Evolutionary conservation across 2,888 invertebrate genomes (phyloP).

Genomic region (Oscheius myriophilus): DNA sequence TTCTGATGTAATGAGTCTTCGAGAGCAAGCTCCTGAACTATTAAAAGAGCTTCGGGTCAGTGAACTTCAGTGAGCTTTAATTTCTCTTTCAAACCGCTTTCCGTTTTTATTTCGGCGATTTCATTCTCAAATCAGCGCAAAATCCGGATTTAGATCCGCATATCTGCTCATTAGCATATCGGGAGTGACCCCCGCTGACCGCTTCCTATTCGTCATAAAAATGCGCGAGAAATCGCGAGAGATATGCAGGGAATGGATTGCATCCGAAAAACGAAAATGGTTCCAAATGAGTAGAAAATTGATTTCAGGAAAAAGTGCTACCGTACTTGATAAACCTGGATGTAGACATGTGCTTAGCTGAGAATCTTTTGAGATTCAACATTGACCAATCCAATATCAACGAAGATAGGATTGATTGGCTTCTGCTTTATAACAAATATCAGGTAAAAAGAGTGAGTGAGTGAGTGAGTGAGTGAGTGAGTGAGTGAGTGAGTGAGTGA

Average conservation of each 20-base stretch:
- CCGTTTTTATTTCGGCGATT: no score
- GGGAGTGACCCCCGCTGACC: neutral
- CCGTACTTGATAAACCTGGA: conserved; percentile 30
- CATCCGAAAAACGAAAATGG: no score
- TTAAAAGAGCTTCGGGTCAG: conserved; percentile 23
- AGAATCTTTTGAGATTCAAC: conserved; percentile 20
- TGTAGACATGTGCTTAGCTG: conserved; percentile 25
- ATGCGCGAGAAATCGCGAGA: conserved; percentile 5
- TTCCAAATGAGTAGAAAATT: no score
- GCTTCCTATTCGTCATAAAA: conserved; percentile 21
- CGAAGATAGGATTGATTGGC: conserved; percentile 26
- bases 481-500: neutral
- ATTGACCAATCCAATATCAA: conserved; percentile 30
- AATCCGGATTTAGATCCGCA: no score
- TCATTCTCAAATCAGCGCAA: no score
- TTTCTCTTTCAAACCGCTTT: no score
- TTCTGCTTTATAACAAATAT: conserved; percentile 26
- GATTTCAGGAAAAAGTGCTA: conserved; percentile 26
- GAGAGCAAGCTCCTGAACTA: conserved; percentile 28
- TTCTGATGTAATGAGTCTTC: conserved; percentile 23
- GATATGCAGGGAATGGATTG: conserved; percentile 1
- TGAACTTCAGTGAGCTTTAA: no score
- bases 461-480: neutral
- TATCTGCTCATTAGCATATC: conserved; percentile 20
- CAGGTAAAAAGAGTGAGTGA: conserved; percentile 19